Conservation (phyloP, 2,113 vertebrate species). For the Perognathus longimembris region DNA sequence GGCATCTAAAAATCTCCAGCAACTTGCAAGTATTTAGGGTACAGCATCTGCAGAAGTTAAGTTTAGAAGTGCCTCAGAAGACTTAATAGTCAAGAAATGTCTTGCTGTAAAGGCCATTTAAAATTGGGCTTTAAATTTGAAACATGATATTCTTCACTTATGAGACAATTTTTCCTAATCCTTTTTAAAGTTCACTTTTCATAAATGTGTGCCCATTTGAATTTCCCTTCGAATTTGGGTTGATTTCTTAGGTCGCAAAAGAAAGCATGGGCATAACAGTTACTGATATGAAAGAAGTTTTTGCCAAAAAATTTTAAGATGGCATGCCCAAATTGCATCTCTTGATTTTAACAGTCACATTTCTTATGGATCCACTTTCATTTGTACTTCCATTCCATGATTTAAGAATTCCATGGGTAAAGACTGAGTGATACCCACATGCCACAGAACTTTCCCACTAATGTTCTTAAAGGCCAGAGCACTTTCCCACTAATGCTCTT, state of each 20-base stretch:
- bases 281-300: neutral
- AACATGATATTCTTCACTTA: neutral
- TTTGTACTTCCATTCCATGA: neutral
- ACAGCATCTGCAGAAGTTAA: neutral
- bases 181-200: neutral
- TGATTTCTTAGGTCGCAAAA: slow-evolving; percentile 5
- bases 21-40: slow-evolving; percentile 18
- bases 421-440: no score
- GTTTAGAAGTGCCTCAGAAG: neutral
- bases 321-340: neutral
- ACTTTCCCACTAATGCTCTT: neutral
- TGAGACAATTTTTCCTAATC: neutral
- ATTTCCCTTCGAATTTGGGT: neutral
- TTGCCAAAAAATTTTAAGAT: neutral
- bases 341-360: neutral
- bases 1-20: neutral
- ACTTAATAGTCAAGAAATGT: neutral
- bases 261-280: neutral
- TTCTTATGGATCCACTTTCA: neutral
- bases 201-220: neutral
- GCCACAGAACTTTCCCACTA: neutral
- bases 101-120: neutral
- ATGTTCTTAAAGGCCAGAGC: neutral
- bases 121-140: slow-evolving; percentile 20
- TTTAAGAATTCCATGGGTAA: neutral